phyloP scores from a whole-genome alignment of 30 jellyfish, hydroid and myxozoan species.

The Haliclystus octoradiatus region DNA sequence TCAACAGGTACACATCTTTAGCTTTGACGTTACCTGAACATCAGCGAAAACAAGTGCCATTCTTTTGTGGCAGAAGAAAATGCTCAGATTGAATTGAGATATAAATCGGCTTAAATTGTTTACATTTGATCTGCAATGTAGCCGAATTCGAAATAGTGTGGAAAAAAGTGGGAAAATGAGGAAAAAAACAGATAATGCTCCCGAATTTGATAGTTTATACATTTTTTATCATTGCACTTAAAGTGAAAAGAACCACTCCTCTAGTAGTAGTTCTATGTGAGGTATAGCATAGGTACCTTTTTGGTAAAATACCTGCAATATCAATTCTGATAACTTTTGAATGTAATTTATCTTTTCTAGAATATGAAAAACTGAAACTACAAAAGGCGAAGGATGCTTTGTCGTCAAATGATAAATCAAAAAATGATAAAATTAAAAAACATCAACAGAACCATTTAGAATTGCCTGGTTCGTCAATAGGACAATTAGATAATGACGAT shows the following conservation, averaged over 20 bases:
- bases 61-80: too few relatives aligned
- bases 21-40: too few relatives aligned
- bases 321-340: too few relatives aligned
- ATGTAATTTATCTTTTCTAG: slow-evolving; percentile 1
- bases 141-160: neutral
- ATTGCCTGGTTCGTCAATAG: slow-evolving; percentile 1
- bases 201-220: too few relatives aligned
- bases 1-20: neutral
- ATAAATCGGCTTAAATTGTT: neutral
- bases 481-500: slow-evolving; percentile 11
- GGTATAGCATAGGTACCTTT: too few relatives aligned
- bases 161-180: neutral
- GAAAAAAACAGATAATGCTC: neutral
- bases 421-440: slow-evolving; percentile 34
- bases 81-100: neutral
- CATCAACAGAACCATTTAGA: slow-evolving; percentile 13
- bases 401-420: slow-evolving; percentile 16
- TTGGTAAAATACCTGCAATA: too few relatives aligned
- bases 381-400: slow-evolving; percentile 22
- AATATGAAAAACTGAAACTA: slow-evolving; percentile 42
- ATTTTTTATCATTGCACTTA: too few relatives aligned
- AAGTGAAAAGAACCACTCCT: too few relatives aligned
- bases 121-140: neutral
- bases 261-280: too few relatives aligned
- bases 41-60: too few relatives aligned